phyloP scores from a whole-genome alignment of 2,113 vertebrate genomes.

The Cyprinodon brontotheroides region DNA sequence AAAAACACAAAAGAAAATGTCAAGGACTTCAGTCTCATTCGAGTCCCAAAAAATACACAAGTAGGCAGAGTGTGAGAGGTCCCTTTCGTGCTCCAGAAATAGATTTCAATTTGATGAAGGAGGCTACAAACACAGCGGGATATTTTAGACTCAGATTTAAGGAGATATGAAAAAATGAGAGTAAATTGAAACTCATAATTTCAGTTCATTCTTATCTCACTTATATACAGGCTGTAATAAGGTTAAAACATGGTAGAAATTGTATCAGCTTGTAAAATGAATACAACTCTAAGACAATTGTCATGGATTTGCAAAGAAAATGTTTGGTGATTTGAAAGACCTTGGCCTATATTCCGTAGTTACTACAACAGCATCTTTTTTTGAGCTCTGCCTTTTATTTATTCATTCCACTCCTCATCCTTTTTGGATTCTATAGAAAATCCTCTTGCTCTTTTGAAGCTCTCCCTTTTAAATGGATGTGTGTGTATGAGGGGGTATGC shows the following conservation, averaged over 20 bases:
- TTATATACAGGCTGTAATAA: constrained; percentile 40
- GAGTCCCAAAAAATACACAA: constrained; percentile 17
- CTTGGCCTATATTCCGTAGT: constrained; percentile 64
- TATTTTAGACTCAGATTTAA: constrained; percentile 14
- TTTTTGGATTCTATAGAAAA: constrained; percentile 35
- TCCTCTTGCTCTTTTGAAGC: constrained; percentile 37
- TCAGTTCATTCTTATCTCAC: constrained; percentile 27
- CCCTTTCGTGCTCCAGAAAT: constrained; percentile 38
- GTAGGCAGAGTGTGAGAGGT: constrained; percentile 10
- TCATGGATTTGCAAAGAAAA: constrained; percentile 60
- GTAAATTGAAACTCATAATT: constrained; percentile 52
- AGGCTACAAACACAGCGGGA: constrained; percentile 21
- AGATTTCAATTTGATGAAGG: constrained; percentile 47
- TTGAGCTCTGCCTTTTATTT: constrained; percentile 42
- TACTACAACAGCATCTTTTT: constrained; percentile 54
- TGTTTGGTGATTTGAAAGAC: constrained; percentile 49
- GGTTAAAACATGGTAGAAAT: constrained; percentile 46
- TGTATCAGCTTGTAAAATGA: constrained; percentile 48
- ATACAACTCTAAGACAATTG: constrained; percentile 52
- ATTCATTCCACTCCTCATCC: constrained; percentile 17
- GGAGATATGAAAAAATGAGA: constrained; percentile 5
- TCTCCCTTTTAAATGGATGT: constrained; percentile 1
- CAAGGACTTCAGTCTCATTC: constrained; percentile 58
- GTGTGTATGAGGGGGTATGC: not conserved
- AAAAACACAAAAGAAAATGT: constrained; percentile 53